Conservation (phyloP, 2,113 vertebrate genomes). For the Elephantulus edwardii region DNA sequence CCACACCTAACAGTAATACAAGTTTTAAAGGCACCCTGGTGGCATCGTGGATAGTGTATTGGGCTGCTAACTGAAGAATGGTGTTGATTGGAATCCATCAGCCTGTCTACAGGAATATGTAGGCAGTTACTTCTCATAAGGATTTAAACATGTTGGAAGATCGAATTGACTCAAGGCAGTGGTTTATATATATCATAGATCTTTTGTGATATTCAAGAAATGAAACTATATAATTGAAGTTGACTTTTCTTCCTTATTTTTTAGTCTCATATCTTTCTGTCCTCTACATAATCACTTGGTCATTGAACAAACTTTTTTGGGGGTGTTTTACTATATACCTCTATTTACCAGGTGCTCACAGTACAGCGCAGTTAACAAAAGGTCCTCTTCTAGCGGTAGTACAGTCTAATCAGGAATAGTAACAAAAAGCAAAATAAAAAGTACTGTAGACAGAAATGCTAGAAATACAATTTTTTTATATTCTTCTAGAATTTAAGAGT, state of each 20-base stretch:
- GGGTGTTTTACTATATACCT: not conserved
- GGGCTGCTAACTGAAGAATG: no score
- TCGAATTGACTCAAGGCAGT: no score
- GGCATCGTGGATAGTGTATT: no score
- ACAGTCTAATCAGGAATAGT: not conserved
- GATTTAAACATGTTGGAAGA: no score
- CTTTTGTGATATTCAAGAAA: not conserved
- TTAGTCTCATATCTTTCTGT: not conserved
- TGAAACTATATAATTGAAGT: not conserved
- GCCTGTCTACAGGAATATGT: no score
- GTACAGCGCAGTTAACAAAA: not conserved
- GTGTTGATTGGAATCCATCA: no score
- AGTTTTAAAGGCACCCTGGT: no score
- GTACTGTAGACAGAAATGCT: not conserved
- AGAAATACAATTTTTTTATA: not conserved
- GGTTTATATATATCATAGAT: not conserved
- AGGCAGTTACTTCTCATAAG: no score
- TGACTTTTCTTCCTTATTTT: not conserved
- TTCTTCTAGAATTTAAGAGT: not conserved
- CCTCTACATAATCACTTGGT: not conserved
- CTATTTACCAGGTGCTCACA: not conserved
- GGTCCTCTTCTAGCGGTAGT: not conserved
- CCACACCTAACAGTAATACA: no score
- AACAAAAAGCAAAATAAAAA: not conserved
- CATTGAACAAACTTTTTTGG: not conserved